Base-by-base conservation (phyloP, 2,797 vertebrate species). In the Notamacropus eugenii region DNA sequence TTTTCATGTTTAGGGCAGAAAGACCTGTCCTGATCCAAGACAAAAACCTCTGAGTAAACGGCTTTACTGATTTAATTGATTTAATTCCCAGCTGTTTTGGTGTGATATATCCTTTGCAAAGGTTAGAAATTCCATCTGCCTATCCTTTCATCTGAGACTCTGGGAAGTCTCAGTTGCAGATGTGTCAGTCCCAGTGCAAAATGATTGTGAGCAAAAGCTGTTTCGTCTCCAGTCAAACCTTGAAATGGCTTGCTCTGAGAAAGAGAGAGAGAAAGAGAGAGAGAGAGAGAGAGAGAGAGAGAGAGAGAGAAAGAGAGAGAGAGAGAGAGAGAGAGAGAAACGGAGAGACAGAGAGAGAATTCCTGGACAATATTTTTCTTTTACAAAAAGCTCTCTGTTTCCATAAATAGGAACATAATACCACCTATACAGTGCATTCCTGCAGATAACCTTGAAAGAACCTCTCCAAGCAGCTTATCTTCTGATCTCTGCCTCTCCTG, bases 121-220 rank as follows among this genome's bases (percentile, higher is more conserved):
- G 98, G 98, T 98, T 98, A 98, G 97, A 92, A 97, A 96, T 98
- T 98, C 97, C 98, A 98, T 98, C 96, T 98, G 98, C 96, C 97
- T 94, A 52, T 93, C 93, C 96, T 98, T 97, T 95, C 95, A 58
- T 97, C 92, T 93, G 97, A 98, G 82, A 90, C 46, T 97, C 29
- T 5, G 93, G 91, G 58, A 82, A 95, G 34, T 94, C 98, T 96
- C 97, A 95, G 93, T 92, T 98, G 95, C 98, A 98, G 97, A 98
- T 97, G 98, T 96, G 94, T 62, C 92, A 95, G 90, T 95, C 97
- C 59, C 94, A 94, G 52, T 82, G 55, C 67, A 98, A 97, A 97
- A 96, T 55, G 91, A 97, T 56, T 90, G 95, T 55, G 62, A 97
- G 92, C 87, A 98, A 96, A 96, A 98, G 90, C 40, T 95, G 52